phyloP scores from a whole-genome alignment of 2,888 invertebrate species.

The Frankliniella fusca region DNA sequence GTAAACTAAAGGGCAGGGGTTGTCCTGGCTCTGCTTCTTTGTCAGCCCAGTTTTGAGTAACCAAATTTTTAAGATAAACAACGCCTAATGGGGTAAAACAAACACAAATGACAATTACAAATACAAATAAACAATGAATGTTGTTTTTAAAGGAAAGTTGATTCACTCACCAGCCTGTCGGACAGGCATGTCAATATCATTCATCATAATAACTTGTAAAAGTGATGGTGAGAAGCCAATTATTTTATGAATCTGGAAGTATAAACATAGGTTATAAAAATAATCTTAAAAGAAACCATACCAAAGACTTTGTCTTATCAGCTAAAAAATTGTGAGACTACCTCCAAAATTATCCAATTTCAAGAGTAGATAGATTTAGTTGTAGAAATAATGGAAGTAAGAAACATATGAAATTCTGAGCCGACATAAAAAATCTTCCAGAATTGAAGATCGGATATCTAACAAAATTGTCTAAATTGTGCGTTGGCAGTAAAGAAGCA shows the following conservation, averaged over 20 bases:
- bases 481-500: no score
- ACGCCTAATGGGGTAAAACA: slow-evolving; percentile 55
- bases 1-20: slow-evolving; percentile 76
- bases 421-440: background rate
- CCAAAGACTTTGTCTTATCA: background rate
- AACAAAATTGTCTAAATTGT: no score
- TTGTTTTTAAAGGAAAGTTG: background rate
- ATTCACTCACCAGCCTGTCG: slow-evolving; percentile 73
- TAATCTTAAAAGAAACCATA: background rate
- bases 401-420: background rate
- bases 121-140: slow-evolving; percentile 17
- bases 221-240: slow-evolving; percentile 93
- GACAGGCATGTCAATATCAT: slow-evolving; percentile 83
- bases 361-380: no score
- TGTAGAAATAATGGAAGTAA: no score
- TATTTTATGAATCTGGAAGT: slow-evolving; percentile 78
- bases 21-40: slow-evolving; percentile 69
- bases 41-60: slow-evolving; percentile 84
- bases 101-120: background rate
- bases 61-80: slow-evolving; percentile 92
- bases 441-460: no score
- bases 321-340: background rate
- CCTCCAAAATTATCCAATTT: background rate
- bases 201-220: slow-evolving; percentile 88
- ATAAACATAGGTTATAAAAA: background rate